phyloP scores from a whole-genome alignment of 1,140 invertebrate genomes.

The Drosophila athabasca region DNA sequence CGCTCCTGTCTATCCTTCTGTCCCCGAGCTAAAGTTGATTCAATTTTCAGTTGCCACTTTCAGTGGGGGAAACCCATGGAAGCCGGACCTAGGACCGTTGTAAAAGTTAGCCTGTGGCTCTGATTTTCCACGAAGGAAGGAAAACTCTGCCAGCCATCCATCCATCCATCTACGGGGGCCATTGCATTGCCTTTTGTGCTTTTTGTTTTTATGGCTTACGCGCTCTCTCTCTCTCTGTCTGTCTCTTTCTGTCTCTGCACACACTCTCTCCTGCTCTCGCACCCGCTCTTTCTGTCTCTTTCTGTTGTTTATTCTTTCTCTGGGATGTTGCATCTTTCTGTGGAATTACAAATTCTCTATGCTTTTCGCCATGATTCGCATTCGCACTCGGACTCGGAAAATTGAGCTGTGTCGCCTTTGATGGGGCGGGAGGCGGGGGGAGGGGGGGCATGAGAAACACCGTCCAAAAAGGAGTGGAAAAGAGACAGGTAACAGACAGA shows the following conservation, averaged over 20 bases:
- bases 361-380: conserved; percentile 20
- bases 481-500: conserved; percentile 21
- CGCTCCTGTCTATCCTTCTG: no score
- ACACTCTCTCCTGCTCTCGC: no score
- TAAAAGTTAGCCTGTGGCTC: conserved; percentile 19
- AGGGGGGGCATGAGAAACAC: conserved; percentile 21
- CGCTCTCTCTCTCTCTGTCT: background rate
- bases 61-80: background rate
- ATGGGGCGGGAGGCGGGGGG: no score
- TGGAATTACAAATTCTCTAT: conserved; percentile 44
- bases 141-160: conserved; percentile 18
- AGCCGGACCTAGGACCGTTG: conserved; percentile 24
- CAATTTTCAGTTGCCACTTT: conserved; percentile 47
- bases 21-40: conserved; percentile 22
- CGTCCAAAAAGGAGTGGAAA: conserved; percentile 9
- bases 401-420: conserved; percentile 37
- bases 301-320: conserved; percentile 7
- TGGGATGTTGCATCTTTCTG: conserved; percentile 3
- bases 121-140: conserved; percentile 26
- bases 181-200: conserved; percentile 24
- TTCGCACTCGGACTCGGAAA: conserved; percentile 20
- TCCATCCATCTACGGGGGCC: conserved; percentile 26
- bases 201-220: conserved; percentile 15
- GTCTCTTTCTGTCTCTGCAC: background rate
- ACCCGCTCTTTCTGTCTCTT: background rate